Base-by-base conservation (phyloP, 2,888 invertebrate species). In the Diachrysia chrysitis region DNA sequence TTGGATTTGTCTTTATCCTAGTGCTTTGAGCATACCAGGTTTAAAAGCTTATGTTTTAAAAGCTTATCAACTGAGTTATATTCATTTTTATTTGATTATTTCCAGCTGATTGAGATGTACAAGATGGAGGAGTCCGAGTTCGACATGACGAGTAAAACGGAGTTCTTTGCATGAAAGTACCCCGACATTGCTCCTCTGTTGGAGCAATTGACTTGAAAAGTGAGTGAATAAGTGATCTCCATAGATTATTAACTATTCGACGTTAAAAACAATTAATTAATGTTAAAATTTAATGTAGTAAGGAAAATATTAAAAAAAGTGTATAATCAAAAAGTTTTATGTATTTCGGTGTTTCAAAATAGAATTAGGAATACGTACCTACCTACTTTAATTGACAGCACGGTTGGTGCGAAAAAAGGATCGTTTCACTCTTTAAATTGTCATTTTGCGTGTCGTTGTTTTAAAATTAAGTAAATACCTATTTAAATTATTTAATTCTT, bases 101-200 rank as follows among this genome's bases (percentile, higher is more conserved):
- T 83, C 48, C 96, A 98, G 98, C 96, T 98, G 88, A 97, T 98
- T 92, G 98, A 98, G 91, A 97, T 98, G 97, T 98, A 98, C 96
- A 98, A 98, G 94, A 98, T 98, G 95, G 98, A 98, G 92, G 98
- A 98, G 90, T 96, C 98, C 81, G 98, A 98, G 90, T 98, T 98
- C 93, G 98, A 98, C 88, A 96, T 98, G 96, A 97, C 97, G 85
- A 97, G 97, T 89, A 98, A 98, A 95, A 96, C 97, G 83, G 98
- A 98, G 93, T 98, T 98, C 95, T 98, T 98, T 95, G 98, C 98
- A 95, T 98, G 96, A 97, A 96, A 94, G 86, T 94, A 92, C 64
- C 95, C 95, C 21, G 92, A 94, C 84, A 89, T 95, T 71, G 95
- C 94, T 87, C 92, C 92, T 0, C 79, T 95, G 65, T 73, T 94